phyloP scores from a whole-genome alignment of 2,113 vertebrate genomes.

The Syrrhaptes paradoxus region DNA sequence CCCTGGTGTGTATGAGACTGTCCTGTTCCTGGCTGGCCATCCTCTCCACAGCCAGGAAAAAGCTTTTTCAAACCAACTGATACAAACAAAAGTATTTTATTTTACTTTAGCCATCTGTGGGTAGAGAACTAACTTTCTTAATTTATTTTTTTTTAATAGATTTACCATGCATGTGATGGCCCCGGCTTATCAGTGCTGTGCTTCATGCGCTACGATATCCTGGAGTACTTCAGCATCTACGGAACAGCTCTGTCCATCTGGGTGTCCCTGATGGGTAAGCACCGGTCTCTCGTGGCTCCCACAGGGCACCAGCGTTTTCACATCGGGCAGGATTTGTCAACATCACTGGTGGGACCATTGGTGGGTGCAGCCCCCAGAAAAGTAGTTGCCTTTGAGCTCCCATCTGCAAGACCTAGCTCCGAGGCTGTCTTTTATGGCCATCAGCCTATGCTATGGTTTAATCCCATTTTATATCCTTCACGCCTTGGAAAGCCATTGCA shows the following conservation, averaged over 20 bases:
- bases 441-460: neutral
- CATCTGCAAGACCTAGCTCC: neutral
- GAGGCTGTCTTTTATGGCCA: neutral
- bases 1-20: neutral
- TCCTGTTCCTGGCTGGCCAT: neutral
- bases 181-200: conserved; percentile 90
- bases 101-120: neutral
- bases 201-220: conserved; percentile 89
- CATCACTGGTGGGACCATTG: neutral
- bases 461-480: neutral
- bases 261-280: conserved; percentile 92
- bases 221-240: conserved; percentile 95
- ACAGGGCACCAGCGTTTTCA: accelerated
- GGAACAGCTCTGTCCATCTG: conserved; percentile 95
- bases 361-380: neutral
- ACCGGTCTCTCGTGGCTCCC: accelerated
- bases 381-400: neutral
- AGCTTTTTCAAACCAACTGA: neutral
- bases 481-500: neutral
- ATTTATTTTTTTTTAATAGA: neutral
- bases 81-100: neutral
- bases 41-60: neutral
- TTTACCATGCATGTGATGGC: conserved; percentile 86
- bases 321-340: neutral
- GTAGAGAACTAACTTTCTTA: neutral